These are phyloP conservation scores for Potamilus streckersoni DNA, from an alignment of 1,140 invertebrate species.

Conservation along the genomic window DNA sequence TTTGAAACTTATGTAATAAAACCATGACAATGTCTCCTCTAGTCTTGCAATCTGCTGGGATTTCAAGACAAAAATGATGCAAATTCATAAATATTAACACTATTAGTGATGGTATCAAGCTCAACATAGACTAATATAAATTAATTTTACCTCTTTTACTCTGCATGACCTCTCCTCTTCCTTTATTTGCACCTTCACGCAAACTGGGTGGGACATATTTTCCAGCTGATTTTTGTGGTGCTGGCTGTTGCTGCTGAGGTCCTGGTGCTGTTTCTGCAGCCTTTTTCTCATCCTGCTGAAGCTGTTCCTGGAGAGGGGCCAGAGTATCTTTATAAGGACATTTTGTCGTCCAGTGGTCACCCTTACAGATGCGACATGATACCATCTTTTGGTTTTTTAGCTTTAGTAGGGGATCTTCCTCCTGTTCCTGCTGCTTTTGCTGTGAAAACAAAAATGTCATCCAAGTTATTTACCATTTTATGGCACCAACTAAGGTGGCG, in stretches of 20 bases:
- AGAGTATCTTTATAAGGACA: slow-evolving; percentile 95
- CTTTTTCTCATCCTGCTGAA: slow-evolving; percentile 51
- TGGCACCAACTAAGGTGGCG: too few relatives aligned
- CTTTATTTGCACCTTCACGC: slow-evolving; percentile 81
- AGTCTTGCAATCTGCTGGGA: too few relatives aligned
- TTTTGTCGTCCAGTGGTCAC: slow-evolving; percentile 95
- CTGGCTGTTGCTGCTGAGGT: slow-evolving; percentile 7
- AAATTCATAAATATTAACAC: too few relatives aligned
- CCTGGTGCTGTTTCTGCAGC: slow-evolving; percentile 24
- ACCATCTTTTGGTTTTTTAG: slow-evolving; percentile 84
- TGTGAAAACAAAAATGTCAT: too few relatives aligned
- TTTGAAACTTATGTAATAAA: too few relatives aligned
- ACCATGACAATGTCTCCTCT: too few relatives aligned
- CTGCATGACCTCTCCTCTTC: slow-evolving; percentile 79
- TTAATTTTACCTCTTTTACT: slow-evolving; percentile 50
- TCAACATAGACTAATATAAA: too few relatives aligned
- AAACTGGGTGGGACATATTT: slow-evolving; percentile 85
- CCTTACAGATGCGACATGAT: slow-evolving; percentile 92
- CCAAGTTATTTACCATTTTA: too few relatives aligned
- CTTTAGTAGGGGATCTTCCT: slow-evolving; percentile 86
- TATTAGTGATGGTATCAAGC: too few relatives aligned
- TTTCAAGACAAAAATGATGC: too few relatives aligned
- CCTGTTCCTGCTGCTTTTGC: slow-evolving; percentile 65
- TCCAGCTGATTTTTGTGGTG: slow-evolving; percentile 42
- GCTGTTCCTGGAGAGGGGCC: slow-evolving; percentile 56